Evolutionary conservation across 1,140 invertebrate species (phyloP).

Genomic region (Diachasmimorpha longicaudata): DNA sequence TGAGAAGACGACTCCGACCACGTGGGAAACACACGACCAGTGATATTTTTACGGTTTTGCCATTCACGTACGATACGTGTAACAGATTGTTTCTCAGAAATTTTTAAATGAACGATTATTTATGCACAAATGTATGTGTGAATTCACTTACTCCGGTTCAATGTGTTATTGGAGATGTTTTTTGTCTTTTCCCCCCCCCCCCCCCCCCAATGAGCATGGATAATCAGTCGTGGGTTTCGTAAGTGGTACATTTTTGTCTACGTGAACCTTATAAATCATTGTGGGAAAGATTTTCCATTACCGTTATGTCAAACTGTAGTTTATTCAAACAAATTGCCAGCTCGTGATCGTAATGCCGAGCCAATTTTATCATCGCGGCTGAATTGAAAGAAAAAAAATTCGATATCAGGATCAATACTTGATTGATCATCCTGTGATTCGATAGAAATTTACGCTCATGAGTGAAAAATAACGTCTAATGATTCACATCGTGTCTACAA

Average conservation of each 20-base stretch:
- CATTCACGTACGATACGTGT: slow-evolving; percentile 58
- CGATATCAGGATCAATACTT: no score
- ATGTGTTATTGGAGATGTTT: neutral
- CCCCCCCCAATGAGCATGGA: slow-evolving; percentile 55
- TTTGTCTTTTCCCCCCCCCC: no score
- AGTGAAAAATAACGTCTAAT: no score
- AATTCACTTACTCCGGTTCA: neutral
- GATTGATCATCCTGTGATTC: no score
- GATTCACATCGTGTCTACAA: no score
- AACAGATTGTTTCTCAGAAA: slow-evolving; percentile 61
- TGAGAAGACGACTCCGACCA: slow-evolving; percentile 43
- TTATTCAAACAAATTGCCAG: neutral
- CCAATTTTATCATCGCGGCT: neutral
- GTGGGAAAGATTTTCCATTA: slow-evolving; percentile 18
- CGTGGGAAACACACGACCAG: slow-evolving; percentile 51
- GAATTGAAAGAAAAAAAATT: no score
- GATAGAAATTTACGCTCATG: no score
- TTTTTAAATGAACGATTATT: slow-evolving; percentile 30
- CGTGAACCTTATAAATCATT: slow-evolving; percentile 41
- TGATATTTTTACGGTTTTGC: slow-evolving; percentile 60
- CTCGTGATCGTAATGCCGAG: neutral
- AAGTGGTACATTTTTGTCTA: slow-evolving; percentile 54
- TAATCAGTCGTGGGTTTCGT: slow-evolving; percentile 48
- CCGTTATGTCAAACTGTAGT: slow-evolving; percentile 12
- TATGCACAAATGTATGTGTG: slow-evolving; percentile 25